Base-by-base conservation (phyloP, 2,888 invertebrate genomes). In the Beris chalybata region DNA sequence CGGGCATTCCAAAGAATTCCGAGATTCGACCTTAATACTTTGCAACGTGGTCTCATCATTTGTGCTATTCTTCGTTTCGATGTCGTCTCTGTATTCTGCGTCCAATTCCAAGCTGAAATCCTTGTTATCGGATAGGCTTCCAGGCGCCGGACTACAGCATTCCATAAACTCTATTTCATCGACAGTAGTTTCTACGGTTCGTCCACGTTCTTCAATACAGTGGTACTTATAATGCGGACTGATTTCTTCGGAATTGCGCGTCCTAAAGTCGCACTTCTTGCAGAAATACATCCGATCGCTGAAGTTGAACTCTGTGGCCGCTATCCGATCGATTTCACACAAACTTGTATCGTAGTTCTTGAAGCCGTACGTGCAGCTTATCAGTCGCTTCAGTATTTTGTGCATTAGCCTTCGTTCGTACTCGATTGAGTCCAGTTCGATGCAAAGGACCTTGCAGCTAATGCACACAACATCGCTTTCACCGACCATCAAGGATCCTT, bases 251-350 rank as follows among this genome's bases (percentile, higher is more conserved):
- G 43, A 56, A 5, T 43, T 38, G 7, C 43, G 32, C 4, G 56
- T 6, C 43, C 6, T 56, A 13, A 56, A 56, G 7, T 56, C 56
- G 22, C 56, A 56, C 15, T 56, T 56, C 15, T 56, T 38, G 43
- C 56, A 56, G 15, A 38, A 15, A 13, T 56, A 56, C 6, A n/a
- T 4, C 5, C 13, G 32, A 6, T 43, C 56, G 56, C 43, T 56
- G 7, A 56, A 11, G 15, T 3, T 56, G 56, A 56, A 38, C 13
- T n/a, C 7, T 9, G 22, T 30, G 9, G 43, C 13, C 13, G 43
- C 56, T 11, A 38, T 56, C 7, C 43, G 56, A 22, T 56, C 56
- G 15, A 56, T n/a, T 13, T 56, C 43, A 6, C 56, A 56, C 56
- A 3, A 56, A 15, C 7, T 44, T 13, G 22, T 6, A 43, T 56